These are phyloP conservation scores for Anguilla megastoma DNA, from an alignment of 2,797 vertebrate species.

Conservation along the genomic window DNA sequence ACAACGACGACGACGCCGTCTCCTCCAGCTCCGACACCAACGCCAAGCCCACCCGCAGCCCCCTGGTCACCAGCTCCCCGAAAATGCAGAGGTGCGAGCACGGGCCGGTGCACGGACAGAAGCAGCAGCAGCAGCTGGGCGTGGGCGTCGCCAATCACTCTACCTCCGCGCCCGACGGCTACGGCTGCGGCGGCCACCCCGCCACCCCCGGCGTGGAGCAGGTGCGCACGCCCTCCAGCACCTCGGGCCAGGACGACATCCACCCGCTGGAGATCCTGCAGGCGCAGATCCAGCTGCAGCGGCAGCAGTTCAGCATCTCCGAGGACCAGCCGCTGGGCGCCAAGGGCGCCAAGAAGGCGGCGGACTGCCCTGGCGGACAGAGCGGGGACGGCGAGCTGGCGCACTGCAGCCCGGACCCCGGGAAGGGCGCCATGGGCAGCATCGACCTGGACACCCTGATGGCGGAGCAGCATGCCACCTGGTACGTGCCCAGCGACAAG, in stretches of 20 bases:
- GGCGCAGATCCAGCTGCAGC: conserved; percentile 98
- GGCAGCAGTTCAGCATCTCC: conserved; percentile 99
- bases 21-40: conserved; percentile 90
- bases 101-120: conserved; percentile 82
- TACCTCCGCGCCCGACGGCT: conserved; percentile 90
- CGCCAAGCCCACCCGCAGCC: conserved; percentile 82
- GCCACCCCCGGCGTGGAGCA: conserved; percentile 90
- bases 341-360: conserved; percentile 83
- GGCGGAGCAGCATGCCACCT: conserved; percentile 97
- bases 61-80: conserved; percentile 84
- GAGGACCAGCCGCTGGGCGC: conserved; percentile 94
- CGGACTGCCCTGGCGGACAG: conserved; percentile 76
- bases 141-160: conserved; percentile 85
- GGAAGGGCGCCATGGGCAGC: conserved; percentile 92
- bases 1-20: conserved; percentile 88
- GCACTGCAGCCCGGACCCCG: conserved; percentile 87
- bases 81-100: conserved; percentile 85
- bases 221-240: conserved; percentile 91
- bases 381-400: conserved; percentile 89
- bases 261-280: conserved; percentile 98
- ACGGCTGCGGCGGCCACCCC: conserved; percentile 81
- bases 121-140: conserved; percentile 79
- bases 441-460: conserved; percentile 99
- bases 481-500: conserved; percentile 96
- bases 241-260: conserved; percentile 89